Evolutionary conservation across 2,888 invertebrate genomes (phyloP).

Genomic region (Apoda limacodes): DNA sequence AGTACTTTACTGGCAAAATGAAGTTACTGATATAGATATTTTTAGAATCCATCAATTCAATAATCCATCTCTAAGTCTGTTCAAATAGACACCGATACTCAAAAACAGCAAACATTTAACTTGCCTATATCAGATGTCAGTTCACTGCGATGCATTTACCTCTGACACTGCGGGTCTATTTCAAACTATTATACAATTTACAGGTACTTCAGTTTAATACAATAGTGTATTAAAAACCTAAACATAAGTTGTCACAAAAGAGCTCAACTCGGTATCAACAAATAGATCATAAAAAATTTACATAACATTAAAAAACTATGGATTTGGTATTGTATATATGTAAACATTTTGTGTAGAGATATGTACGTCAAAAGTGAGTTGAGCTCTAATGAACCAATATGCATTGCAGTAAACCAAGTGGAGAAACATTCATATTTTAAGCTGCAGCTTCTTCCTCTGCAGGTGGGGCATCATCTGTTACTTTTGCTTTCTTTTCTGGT

Average conservation of each 20-base stretch:
- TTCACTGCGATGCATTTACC: slow-evolving; percentile 60
- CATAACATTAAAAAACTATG: slow-evolving; percentile 40
- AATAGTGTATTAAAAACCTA: slow-evolving; percentile 53
- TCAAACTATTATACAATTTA: slow-evolving; percentile 62
- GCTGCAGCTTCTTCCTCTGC: slow-evolving; percentile 72
- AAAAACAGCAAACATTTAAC: slow-evolving; percentile 56
- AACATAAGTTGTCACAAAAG: slow-evolving; percentile 55
- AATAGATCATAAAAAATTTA: slow-evolving; percentile 33
- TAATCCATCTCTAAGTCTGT: slow-evolving; percentile 44
- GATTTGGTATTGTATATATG: slow-evolving; percentile 33
- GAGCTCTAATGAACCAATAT: slow-evolving; percentile 55
- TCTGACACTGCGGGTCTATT: slow-evolving; percentile 37
- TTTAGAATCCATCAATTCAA: slow-evolving; percentile 43
- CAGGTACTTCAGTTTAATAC: slow-evolving; percentile 66
- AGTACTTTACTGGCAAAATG: slow-evolving; percentile 59
- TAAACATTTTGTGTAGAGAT: slow-evolving; percentile 39
- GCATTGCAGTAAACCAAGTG: slow-evolving; percentile 66
- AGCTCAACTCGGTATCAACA: slow-evolving; percentile 46
- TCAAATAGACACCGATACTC: slow-evolving; percentile 53
- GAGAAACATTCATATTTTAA: slow-evolving; percentile 39
- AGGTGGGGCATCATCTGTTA: slow-evolving; percentile 70
- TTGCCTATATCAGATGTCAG: slow-evolving; percentile 37
- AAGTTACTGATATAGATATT: slow-evolving; percentile 31
- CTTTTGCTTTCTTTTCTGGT: slow-evolving; percentile 80
- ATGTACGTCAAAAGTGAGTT: slow-evolving; percentile 44